These are phyloP conservation scores for Melieria crassipennis DNA, from an alignment of 2,888 invertebrate species.

Conservation along the genomic window DNA sequence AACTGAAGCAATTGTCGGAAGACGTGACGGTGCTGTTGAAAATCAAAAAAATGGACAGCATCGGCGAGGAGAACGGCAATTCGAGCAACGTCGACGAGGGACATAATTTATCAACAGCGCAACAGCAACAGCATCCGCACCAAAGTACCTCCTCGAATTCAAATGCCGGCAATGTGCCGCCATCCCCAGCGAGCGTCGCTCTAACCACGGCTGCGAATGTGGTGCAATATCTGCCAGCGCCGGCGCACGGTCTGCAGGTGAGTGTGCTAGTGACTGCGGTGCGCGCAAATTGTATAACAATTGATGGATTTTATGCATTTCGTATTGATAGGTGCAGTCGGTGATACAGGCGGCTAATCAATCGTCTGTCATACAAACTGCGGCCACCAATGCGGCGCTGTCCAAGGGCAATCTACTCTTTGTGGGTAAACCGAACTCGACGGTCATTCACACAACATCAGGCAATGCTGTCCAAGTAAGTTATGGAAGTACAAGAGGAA, in stretches of 20 bases:
- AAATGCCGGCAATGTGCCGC: conserved; percentile 42
- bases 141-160: conserved; percentile 54
- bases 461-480: conserved; percentile 74
- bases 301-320: conserved; percentile 10
- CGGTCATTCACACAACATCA: conserved; percentile 91
- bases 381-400: conserved; percentile 85
- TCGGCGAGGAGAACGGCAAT: conserved; percentile 83
- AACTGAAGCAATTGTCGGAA: conserved; percentile 67
- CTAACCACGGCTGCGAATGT: conserved; percentile 77
- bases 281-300: neutral
- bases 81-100: conserved; percentile 40
- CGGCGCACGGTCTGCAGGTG: conserved; percentile 74
- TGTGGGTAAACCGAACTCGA: conserved; percentile 84
- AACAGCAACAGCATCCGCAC: conserved; percentile 46
- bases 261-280: conserved; percentile 33
- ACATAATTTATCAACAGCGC: conserved; percentile 46
- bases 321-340: conserved; percentile 71
- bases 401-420: conserved; percentile 91
- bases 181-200: conserved; percentile 43
- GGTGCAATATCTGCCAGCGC: conserved; percentile 83
- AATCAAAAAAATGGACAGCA: conserved; percentile 80
- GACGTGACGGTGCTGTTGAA: conserved; percentile 73
- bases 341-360: conserved; percentile 96
- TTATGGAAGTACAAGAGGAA: conserved; percentile 30
- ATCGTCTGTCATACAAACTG: conserved; percentile 95